phyloP scores from a whole-genome alignment of 2,113 vertebrate species.

The Mustela nigripes region DNA sequence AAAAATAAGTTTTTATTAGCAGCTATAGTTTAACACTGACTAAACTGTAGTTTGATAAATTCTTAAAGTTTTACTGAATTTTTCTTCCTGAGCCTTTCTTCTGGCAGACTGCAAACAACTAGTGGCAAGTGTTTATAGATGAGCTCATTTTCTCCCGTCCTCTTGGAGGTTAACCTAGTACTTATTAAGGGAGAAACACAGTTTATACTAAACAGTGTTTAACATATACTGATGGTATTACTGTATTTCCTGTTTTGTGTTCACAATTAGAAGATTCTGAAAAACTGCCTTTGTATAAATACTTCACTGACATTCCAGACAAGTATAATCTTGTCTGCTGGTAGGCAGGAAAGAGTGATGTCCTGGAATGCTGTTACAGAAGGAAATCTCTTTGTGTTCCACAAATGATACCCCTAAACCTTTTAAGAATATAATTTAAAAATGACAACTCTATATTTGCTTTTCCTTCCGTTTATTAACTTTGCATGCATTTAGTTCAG shows the following conservation, averaged over 20 bases:
- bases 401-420: constrained; percentile 85
- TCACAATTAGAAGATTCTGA: constrained; percentile 89
- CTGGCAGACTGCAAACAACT: neutral
- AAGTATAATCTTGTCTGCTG: constrained; percentile 94
- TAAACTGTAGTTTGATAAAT: neutral
- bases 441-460: constrained; percentile 82
- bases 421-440: constrained; percentile 85
- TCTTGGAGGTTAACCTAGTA: constrained; percentile 78
- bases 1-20: constrained; percentile 25
- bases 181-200: constrained; percentile 78
- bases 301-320: constrained; percentile 93
- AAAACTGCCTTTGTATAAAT: constrained; percentile 93
- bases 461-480: constrained; percentile 77
- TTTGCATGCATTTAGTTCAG: constrained; percentile 26
- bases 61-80: neutral
- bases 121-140: neutral
- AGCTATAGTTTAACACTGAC: neutral
- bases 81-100: neutral
- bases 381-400: constrained; percentile 94
- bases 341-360: constrained; percentile 91
- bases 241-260: constrained; percentile 88
- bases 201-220: constrained; percentile 87
- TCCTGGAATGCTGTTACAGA: constrained; percentile 93
- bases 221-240: constrained; percentile 84
- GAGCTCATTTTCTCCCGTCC: constrained; percentile 30